These are phyloP conservation scores for Hesperophylax magnus DNA, from an alignment of 1,140 invertebrate genomes.

Conservation along the genomic window DNA sequence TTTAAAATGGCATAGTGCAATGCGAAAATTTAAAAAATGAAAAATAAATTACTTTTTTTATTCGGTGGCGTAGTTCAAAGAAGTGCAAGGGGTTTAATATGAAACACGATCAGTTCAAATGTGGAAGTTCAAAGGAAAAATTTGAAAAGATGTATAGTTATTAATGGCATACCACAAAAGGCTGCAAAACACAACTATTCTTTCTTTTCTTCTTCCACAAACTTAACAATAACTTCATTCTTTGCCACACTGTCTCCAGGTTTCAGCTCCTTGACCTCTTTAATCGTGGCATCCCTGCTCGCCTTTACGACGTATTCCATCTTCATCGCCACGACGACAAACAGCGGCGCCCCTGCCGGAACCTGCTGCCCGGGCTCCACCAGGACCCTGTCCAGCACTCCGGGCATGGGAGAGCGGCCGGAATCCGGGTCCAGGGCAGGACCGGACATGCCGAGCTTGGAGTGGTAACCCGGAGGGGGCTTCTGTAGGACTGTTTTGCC, in stretches of 20 bases:
- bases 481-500: constrained; percentile 69
- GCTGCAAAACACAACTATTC: neutral
- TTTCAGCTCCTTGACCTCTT: constrained; percentile 77
- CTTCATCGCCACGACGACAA: constrained; percentile 98
- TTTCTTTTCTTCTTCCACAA: constrained; percentile 62
- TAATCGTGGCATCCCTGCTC: constrained; percentile 81
- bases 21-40: too few relatives aligned
- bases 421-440: constrained; percentile 63
- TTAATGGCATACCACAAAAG: neutral
- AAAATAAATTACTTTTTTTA: too few relatives aligned
- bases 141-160: too few relatives aligned
- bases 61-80: too few relatives aligned
- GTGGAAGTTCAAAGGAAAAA: too few relatives aligned
- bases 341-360: constrained; percentile 85
- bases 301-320: constrained; percentile 97
- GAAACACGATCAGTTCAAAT: too few relatives aligned
- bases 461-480: constrained; percentile 69
- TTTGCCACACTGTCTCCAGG: constrained; percentile 89
- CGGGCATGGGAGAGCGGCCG: constrained; percentile 94
- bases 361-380: constrained; percentile 86
- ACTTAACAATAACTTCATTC: constrained; percentile 74
- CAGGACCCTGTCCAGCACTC: constrained; percentile 92
- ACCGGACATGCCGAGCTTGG: constrained; percentile 61
- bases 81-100: too few relatives aligned
- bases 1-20: neutral